Evolutionary conservation across 2,888 invertebrate species (phyloP).

Genomic region (Pediacus dermestoides): DNA sequence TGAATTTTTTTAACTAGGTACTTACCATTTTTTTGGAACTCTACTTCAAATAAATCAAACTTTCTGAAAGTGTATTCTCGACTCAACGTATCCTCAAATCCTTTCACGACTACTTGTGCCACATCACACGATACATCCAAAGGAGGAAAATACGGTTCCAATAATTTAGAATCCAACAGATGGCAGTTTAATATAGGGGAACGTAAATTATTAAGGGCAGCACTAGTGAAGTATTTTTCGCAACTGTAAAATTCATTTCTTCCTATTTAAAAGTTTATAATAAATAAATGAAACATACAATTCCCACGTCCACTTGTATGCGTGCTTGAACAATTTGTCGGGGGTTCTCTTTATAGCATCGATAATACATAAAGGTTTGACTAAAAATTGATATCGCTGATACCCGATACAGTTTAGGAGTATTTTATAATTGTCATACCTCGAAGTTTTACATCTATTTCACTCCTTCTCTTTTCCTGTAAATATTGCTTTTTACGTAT

Average conservation of each 20-base stretch:
- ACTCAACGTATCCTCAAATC: constrained; percentile 27
- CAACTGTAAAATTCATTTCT: constrained; percentile 35
- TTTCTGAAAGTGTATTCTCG: constrained; percentile 45
- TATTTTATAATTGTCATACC: background rate
- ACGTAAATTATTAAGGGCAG: constrained; percentile 21
- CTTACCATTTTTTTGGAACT: constrained; percentile 29
- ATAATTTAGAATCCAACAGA: constrained; percentile 45
- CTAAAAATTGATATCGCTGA: constrained; percentile 25
- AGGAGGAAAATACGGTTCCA: constrained; percentile 54
- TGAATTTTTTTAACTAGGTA: too few relatives aligned
- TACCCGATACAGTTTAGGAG: too few relatives aligned
- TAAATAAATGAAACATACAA: constrained; percentile 38
- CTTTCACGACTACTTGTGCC: constrained; percentile 28
- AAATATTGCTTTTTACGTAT: constrained; percentile 10
- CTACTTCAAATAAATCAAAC: constrained; percentile 51
- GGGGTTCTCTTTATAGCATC: constrained; percentile 7
- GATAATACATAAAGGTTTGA: constrained; percentile 24
- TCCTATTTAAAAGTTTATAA: constrained; percentile 7
- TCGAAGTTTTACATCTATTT: constrained; percentile 5
- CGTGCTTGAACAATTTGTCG: constrained; percentile 21
- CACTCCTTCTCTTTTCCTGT: constrained; percentile 12
- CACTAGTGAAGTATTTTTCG: constrained; percentile 29
- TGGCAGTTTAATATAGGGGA: constrained; percentile 29
- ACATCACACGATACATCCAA: constrained; percentile 56
- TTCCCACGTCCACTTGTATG: constrained; percentile 37